Percentiles rank a stretch among this genome's conserved stretches.
These are phyloP conservation scores for Thalassoma bifasciatum DNA, from an alignment of 2,113 vertebrate species.

Conservation along the genomic window DNA sequence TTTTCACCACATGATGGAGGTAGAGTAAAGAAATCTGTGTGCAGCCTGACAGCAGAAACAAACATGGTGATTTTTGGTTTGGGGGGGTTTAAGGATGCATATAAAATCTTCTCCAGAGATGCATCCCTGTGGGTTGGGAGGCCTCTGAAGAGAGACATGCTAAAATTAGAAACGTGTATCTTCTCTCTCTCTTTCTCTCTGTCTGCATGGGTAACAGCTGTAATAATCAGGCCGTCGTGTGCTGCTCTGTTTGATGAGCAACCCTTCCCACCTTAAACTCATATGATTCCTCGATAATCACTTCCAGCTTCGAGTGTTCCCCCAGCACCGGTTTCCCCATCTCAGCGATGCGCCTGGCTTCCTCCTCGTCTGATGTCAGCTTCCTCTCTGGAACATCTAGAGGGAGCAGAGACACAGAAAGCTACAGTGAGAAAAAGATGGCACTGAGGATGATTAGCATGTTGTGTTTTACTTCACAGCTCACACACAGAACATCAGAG, in stretches of 20 bases:
- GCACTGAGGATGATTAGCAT: conserved; percentile 23
- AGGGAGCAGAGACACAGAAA: conserved; percentile 19
- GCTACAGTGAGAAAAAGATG: not conserved
- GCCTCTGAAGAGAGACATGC: not conserved
- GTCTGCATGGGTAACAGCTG: not conserved
- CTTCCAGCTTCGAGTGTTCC: conserved; percentile 94
- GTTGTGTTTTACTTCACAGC: conserved; percentile 14
- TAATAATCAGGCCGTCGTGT: not conserved
- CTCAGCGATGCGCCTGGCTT: conserved; percentile 96
- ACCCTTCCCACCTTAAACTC: conserved; percentile 93
- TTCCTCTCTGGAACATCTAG: conserved; percentile 92
- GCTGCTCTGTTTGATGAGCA: not conserved
- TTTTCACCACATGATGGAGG: conserved; percentile 72
- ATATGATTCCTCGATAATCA: conserved; percentile 98
- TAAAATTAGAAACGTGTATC: conserved; percentile 14
- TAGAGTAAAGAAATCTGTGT: not conserved
- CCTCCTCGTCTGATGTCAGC: conserved; percentile 91
- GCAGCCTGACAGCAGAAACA: conserved; percentile 42
- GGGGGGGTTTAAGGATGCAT: conserved; percentile 16
- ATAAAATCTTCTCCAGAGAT: conserved; percentile 31
- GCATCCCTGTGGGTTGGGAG: not conserved
- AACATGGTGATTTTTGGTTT: conserved; percentile 23
- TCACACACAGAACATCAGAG: conserved; percentile 6
- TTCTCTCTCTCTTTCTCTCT: not conserved
- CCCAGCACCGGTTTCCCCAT: conserved; percentile 97